Evolutionary conservation across 1,140 invertebrate species (phyloP), one percentile per base, ranked within the genome.

Genomic region (Pseudomyrmex concolor): DNA sequence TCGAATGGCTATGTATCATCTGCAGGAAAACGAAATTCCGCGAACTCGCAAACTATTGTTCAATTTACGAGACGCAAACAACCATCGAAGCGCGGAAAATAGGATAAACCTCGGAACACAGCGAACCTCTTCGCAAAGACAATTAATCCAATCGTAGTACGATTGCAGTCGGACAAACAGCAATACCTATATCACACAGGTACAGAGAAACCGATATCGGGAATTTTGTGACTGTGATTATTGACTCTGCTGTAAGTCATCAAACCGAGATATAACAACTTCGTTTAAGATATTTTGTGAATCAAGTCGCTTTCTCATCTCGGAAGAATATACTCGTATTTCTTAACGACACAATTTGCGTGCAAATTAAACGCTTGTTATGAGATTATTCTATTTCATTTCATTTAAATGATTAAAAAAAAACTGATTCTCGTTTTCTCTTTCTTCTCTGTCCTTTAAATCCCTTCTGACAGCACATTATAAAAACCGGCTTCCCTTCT

Each of bases 141-240:
- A 60, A 60, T 80, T 78, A 80, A 80, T 80, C 19, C 76, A 71
- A 71, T 59, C 64, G 45, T 43, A 19, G 19, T 34, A 34, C 9
- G 76, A 71, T 71, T 71, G 76, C 22, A 55, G 54, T 70, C 64
- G 9, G 48, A 59, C 76, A 71, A 59, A 80, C 43, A 51, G 59
- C 67, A 71, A 71, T 80, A 59, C 22, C 66, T n/a, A 50, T 22
- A 34, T 59, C 66, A 59, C 22, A 10, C n/a, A 71, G 43, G 12
- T 80, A 80, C 15, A 60, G 64, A 34, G 76, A 25, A 55, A 60
- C 12, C 43, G 19, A 60, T 80, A 80, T 60, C 54, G 76, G 70
- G 19, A 13, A 68, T n/a, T 59, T 80, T 60, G 43, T 8, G 43
- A 80, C 34, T 43, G n/a, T 48, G 22, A 59, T 71, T 59, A 80